phyloP scores from a whole-genome alignment of 1,140 invertebrate species.

The Mamestra configurata region DNA sequence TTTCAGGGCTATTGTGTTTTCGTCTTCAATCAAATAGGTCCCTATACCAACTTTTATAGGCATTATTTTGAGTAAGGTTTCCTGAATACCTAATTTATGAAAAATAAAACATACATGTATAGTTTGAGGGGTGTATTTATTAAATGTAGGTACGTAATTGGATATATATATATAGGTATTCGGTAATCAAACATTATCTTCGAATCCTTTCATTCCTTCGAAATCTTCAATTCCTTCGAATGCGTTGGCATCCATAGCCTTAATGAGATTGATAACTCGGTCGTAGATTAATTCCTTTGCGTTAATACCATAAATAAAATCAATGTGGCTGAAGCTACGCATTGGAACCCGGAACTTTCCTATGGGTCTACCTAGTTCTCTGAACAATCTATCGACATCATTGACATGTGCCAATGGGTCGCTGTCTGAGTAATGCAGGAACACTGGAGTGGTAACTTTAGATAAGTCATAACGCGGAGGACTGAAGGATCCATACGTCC shows the following conservation, averaged over 20 bases:
- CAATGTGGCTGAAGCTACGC: constrained; percentile 88
- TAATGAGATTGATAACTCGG: constrained; percentile 79
- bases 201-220: background rate
- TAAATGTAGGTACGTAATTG: too few species aligned
- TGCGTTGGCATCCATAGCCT: constrained; percentile 60
- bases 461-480: constrained; percentile 90
- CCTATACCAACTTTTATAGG: too few species aligned
- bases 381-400: constrained; percentile 89
- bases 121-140: too few species aligned
- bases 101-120: too few species aligned
- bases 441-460: constrained; percentile 90
- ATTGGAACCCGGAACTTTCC: constrained; percentile 77
- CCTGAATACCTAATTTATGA: too few species aligned
- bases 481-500: constrained; percentile 82
- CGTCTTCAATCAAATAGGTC: too few species aligned
- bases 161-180: background rate
- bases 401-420: constrained; percentile 91
- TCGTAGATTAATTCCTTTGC: constrained; percentile 83
- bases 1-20: too few species aligned
- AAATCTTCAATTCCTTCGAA: background rate
- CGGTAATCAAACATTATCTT: background rate
- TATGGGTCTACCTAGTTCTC: constrained; percentile 88
- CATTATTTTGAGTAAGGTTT: too few species aligned
- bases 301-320: constrained; percentile 89
- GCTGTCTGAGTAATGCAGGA: constrained; percentile 92